Evolutionary conservation across 2,888 invertebrate species (phyloP).

Genomic region (Orgyia antiqua): DNA sequence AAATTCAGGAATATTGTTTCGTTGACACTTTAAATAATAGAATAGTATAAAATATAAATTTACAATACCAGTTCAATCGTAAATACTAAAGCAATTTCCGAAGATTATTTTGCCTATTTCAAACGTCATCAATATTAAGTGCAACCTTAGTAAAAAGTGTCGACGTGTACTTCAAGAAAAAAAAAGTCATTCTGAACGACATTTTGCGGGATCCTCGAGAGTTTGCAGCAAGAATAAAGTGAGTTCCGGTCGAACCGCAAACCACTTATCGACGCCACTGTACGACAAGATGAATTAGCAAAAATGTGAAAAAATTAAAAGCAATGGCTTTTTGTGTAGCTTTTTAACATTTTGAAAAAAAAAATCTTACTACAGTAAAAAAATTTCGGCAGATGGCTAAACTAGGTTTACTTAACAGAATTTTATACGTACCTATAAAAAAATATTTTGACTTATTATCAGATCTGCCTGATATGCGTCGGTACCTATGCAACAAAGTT

Average conservation of each 20-base stretch:
- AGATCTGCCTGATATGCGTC: too few relatives aligned
- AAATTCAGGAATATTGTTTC: too few relatives aligned
- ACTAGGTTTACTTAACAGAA: too few relatives aligned
- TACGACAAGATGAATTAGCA: conserved; percentile 49
- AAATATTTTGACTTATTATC: too few relatives aligned
- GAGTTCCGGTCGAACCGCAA: conserved; percentile 57
- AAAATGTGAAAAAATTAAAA: conserved; percentile 22
- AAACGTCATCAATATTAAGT: conserved; percentile 43
- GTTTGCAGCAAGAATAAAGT: conserved; percentile 58
- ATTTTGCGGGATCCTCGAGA: conserved; percentile 68
- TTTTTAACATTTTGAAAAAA: not conserved
- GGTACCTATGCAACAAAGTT: too few relatives aligned
- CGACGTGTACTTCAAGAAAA: conserved; percentile 60
- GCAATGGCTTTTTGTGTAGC: not conserved
- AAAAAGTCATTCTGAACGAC: conserved; percentile 68
- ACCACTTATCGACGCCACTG: conserved; percentile 58
- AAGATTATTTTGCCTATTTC: conserved; percentile 22
- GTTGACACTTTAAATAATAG: too few relatives aligned
- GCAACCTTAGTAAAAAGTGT: conserved; percentile 50
- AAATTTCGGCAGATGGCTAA: too few relatives aligned
- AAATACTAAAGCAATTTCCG: too few relatives aligned
- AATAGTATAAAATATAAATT: too few relatives aligned
- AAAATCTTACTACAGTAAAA: not conserved
- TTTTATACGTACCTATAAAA: too few relatives aligned
- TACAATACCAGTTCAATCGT: too few relatives aligned